These are phyloP conservation scores for Hedychridium roseum DNA, from an alignment of 2,888 invertebrate species.

Conservation along the genomic window DNA sequence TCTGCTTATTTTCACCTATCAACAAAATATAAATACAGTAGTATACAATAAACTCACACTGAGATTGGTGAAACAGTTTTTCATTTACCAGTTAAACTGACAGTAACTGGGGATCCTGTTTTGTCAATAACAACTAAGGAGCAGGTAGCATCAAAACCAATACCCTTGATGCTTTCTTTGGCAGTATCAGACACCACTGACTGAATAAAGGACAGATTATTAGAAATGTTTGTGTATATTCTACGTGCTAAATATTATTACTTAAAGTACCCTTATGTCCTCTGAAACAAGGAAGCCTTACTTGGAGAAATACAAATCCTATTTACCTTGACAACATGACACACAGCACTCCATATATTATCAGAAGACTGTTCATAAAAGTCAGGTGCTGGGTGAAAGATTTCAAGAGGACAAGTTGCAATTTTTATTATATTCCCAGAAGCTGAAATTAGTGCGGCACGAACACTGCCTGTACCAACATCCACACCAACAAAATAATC, in stretches of 20 bases:
- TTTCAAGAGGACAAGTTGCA: slow-evolving; percentile 73
- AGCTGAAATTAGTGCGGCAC: slow-evolving; percentile 81
- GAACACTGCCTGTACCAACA: slow-evolving; percentile 90
- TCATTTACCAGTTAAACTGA: slow-evolving; percentile 71
- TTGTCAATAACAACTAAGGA: slow-evolving; percentile 84
- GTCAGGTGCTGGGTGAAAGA: slow-evolving; percentile 79
- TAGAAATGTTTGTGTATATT: slow-evolving; percentile 1
- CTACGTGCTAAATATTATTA: neutral
- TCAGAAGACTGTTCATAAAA: slow-evolving; percentile 92
- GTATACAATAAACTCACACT: neutral
- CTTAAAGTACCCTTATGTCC: too few relatives aligned
- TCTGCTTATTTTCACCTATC: slow-evolving; percentile 74
- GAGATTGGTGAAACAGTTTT: neutral
- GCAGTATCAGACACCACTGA: slow-evolving; percentile 33
- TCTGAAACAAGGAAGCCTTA: neutral
- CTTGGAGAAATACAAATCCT: neutral
- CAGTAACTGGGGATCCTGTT: slow-evolving; percentile 74
- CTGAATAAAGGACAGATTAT: slow-evolving; percentile 13
- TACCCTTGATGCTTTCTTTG: slow-evolving; percentile 72
- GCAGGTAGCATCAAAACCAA: slow-evolving; percentile 97
- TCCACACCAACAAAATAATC: slow-evolving; percentile 85
- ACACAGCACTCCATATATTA: slow-evolving; percentile 85
- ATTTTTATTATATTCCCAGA: slow-evolving; percentile 74
- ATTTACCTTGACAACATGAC: slow-evolving; percentile 78
- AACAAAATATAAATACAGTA: neutral